phyloP scores from a whole-genome alignment of 2,888 invertebrate species.

The Mimas tiliae region DNA sequence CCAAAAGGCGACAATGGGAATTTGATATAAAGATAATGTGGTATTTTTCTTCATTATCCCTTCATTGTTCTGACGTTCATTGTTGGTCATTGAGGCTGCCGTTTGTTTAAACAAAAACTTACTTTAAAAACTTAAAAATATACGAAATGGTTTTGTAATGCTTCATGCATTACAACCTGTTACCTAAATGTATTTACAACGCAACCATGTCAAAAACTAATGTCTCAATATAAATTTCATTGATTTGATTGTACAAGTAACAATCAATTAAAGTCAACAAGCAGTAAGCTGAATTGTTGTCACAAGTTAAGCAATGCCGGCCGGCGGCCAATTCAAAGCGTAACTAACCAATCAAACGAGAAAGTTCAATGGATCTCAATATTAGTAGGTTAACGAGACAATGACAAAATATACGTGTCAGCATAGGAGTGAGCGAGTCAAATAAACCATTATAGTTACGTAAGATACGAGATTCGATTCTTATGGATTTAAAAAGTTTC shows the following conservation, averaged over 20 bases:
- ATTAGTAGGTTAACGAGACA: slow-evolving; percentile 42
- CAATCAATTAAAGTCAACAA: slow-evolving; percentile 2
- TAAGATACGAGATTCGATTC: slow-evolving; percentile 43
- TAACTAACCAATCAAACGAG: slow-evolving; percentile 36
- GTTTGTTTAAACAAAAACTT: too few relatives aligned
- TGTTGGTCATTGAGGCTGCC: too few relatives aligned
- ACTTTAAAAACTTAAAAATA: too few relatives aligned
- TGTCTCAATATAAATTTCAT: not conserved
- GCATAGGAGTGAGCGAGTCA: slow-evolving; percentile 35
- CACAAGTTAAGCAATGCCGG: slow-evolving; percentile 25
- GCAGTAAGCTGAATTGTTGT: not conserved
- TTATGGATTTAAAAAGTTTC: slow-evolving; percentile 41
- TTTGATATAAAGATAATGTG: too few relatives aligned
- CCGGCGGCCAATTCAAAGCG: slow-evolving; percentile 32
- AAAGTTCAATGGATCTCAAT: slow-evolving; percentile 39
- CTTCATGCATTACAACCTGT: too few relatives aligned
- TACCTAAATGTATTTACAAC: too few relatives aligned
- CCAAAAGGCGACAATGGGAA: too few relatives aligned
- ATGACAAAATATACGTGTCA: slow-evolving; percentile 34
- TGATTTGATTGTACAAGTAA: not conserved
- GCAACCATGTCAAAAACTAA: too few relatives aligned
- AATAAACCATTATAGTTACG: slow-evolving; percentile 40
- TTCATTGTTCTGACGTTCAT: too few relatives aligned
- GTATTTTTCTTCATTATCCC: too few relatives aligned
- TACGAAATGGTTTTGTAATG: too few relatives aligned